phyloP scores from a whole-genome alignment of 1,140 invertebrate species.

The Lepidurus arcticus region DNA sequence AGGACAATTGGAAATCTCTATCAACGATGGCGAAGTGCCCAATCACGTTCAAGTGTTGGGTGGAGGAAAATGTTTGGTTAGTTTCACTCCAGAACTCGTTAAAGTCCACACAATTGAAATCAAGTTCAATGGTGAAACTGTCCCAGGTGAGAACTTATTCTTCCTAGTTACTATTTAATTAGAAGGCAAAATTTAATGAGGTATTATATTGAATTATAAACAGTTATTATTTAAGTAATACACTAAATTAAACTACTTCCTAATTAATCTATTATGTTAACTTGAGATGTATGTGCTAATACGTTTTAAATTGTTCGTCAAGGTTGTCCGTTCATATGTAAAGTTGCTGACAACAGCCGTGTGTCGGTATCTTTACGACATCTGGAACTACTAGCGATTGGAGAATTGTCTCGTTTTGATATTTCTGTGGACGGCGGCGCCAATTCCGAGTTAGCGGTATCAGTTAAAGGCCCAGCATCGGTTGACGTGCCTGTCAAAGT shows the following conservation, averaged over 20 bases:
- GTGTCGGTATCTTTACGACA: slow-evolving; percentile 70
- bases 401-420: slow-evolving; percentile 77
- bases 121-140: slow-evolving; percentile 94
- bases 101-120: slow-evolving; percentile 94
- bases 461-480: slow-evolving; percentile 59
- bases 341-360: slow-evolving; percentile 70
- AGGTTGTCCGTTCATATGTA: slow-evolving; percentile 81
- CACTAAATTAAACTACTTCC: slow-evolving; percentile 25
- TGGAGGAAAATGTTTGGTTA: slow-evolving; percentile 87
- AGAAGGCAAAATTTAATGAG: neutral
- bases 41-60: slow-evolving; percentile 95
- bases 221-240: slow-evolving; percentile 75
- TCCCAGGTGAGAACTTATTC: slow-evolving; percentile 54
- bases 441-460: slow-evolving; percentile 75
- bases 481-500: slow-evolving; percentile 78
- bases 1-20: slow-evolving; percentile 94
- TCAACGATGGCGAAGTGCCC: slow-evolving; percentile 95
- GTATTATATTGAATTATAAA: slow-evolving; percentile 40
- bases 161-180: neutral
- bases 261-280: neutral
- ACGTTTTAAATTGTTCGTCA: slow-evolving; percentile 27
- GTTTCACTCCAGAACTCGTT: slow-evolving; percentile 86
- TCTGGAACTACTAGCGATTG: slow-evolving; percentile 80
- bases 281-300: no score
- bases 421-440: slow-evolving; percentile 80